Conservation (phyloP, 2,113 vertebrate genomes). For the Labeo rohita region DNA sequence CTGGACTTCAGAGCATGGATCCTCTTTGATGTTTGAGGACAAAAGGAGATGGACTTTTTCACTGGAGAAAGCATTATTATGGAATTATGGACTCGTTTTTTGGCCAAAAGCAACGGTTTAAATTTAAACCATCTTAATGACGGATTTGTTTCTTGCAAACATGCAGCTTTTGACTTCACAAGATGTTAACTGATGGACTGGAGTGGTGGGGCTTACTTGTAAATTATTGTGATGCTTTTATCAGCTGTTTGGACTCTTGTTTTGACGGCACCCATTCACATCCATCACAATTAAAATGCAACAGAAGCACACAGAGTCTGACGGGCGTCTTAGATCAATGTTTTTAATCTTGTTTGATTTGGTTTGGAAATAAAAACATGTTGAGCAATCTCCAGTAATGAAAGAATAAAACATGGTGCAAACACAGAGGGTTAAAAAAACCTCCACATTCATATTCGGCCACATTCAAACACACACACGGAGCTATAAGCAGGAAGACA, state of each 20-base stretch:
- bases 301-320: background rate
- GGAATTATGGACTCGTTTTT: too few relatives aligned
- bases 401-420: constrained; percentile 11
- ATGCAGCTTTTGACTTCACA: too few relatives aligned
- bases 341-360: constrained; percentile 38
- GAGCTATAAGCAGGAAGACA: constrained; percentile 31
- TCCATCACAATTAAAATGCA: too few relatives aligned
- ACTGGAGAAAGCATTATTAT: too few relatives aligned
- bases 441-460: constrained; percentile 23
- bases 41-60: too few relatives aligned
- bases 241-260: background rate
- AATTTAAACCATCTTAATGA: too few relatives aligned
- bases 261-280: background rate
- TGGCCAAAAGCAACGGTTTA: too few relatives aligned
- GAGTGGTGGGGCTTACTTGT: too few relatives aligned
- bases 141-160: too few relatives aligned
- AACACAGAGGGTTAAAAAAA: constrained; percentile 16
- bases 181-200: background rate
- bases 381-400: constrained; percentile 21
- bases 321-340: background rate
- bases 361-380: constrained; percentile 39
- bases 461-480: constrained; percentile 10
- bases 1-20: too few relatives aligned
- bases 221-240: too few relatives aligned
- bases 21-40: too few relatives aligned